Conservation (phyloP, 2,888 invertebrate species). For the Cheilosia vulpina region DNA sequence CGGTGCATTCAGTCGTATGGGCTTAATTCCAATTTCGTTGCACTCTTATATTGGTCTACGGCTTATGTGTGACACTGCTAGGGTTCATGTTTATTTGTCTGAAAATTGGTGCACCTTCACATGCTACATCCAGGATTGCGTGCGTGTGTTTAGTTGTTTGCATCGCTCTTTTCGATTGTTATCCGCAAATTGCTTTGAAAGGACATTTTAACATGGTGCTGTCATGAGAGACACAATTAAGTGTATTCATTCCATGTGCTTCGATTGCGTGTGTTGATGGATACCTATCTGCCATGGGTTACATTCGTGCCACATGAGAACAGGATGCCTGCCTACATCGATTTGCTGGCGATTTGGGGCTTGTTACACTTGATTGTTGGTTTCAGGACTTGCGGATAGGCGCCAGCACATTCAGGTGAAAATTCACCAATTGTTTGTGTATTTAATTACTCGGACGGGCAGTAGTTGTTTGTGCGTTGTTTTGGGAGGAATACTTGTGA, state of each 20-base stretch:
- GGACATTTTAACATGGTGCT: slow-evolving; percentile 50
- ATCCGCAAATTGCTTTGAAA: slow-evolving; percentile 64
- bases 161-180: slow-evolving; percentile 54
- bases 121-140: slow-evolving; percentile 13
- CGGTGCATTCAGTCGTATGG: slow-evolving; percentile 33
- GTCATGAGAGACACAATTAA: slow-evolving; percentile 44
- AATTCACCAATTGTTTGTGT: neutral
- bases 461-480: no score
- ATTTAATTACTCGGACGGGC: neutral
- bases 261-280: slow-evolving; percentile 32
- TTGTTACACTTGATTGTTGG: slow-evolving; percentile 55
- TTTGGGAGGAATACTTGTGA: no score
- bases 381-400: slow-evolving; percentile 39
- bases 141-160: neutral
- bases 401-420: slow-evolving; percentile 9
- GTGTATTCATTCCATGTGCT: slow-evolving; percentile 6
- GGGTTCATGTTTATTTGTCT: slow-evolving; percentile 48
- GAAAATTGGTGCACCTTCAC: slow-evolving; percentile 52
- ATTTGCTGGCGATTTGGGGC: slow-evolving; percentile 67
- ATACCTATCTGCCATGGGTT: slow-evolving; percentile 17
- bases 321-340: slow-evolving; percentile 34
- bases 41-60: slow-evolving; percentile 44
- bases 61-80: slow-evolving; percentile 47
- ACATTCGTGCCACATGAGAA: neutral
- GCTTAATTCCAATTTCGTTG: slow-evolving; percentile 61